These are phyloP conservation scores for Zoanthus gigantus DNA, from an alignment of 92 coral and sea anemone genomes.

Conservation along the genomic window DNA sequence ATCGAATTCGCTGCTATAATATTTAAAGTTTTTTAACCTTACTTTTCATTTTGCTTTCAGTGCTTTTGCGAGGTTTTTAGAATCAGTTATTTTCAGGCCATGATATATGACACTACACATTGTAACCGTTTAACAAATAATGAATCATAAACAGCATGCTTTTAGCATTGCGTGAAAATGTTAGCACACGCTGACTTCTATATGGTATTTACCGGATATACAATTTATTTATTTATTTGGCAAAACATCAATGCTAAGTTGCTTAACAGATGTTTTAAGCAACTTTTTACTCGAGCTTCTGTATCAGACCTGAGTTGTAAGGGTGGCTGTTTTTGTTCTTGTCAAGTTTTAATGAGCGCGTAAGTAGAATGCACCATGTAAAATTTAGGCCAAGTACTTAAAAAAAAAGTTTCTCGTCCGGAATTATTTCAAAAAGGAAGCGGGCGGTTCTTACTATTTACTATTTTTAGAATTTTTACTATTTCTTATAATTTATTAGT, in stretches of 20 bases:
- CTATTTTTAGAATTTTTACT: too few relatives aligned
- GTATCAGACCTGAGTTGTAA: too few relatives aligned
- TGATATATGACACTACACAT: not conserved
- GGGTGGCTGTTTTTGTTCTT: too few relatives aligned
- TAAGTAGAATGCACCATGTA: too few relatives aligned
- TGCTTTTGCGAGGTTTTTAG: not conserved
- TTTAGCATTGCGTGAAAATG: slow-evolving; percentile 24
- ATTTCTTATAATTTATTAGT: too few relatives aligned
- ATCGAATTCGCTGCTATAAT: not conserved
- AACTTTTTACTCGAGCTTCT: too few relatives aligned
- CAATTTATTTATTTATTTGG: not conserved
- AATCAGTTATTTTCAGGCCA: not conserved
- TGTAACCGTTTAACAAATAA: not conserved
- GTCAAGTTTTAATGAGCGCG: too few relatives aligned
- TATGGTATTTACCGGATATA: slow-evolving; percentile 2
- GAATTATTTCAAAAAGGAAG: too few relatives aligned
- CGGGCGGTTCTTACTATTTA: too few relatives aligned
- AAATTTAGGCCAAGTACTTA: too few relatives aligned
- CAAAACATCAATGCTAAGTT: slow-evolving; percentile 6
- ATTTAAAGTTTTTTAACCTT: not conserved
- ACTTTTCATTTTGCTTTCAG: not conserved
- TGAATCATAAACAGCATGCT: not conserved
- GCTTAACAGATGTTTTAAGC: slow-evolving; percentile 26
- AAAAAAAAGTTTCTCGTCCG: too few relatives aligned
- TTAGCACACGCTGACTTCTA: not conserved